These are phyloP conservation scores for Chorisops tibialis DNA, from an alignment of 2,888 invertebrate species.

Conservation along the genomic window DNA sequence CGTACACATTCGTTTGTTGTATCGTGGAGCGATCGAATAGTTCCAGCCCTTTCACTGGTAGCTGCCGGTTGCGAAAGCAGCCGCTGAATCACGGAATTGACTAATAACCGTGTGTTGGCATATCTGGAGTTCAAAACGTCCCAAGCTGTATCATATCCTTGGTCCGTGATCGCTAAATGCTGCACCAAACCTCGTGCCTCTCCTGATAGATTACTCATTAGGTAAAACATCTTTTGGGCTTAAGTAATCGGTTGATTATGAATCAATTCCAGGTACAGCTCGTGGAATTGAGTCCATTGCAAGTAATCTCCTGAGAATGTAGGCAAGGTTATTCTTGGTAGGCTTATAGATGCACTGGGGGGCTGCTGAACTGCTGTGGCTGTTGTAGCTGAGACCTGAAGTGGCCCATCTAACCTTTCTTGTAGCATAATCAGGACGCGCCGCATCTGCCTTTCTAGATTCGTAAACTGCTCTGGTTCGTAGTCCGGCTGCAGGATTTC, in stretches of 20 bases:
- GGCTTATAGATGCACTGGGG: no score
- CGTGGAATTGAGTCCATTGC: background rate
- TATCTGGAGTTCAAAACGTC: slow-evolving; percentile 26
- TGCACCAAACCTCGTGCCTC: slow-evolving; percentile 24
- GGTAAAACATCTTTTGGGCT: slow-evolving; percentile 29
- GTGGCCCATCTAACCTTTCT: no score
- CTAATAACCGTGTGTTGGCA: slow-evolving; percentile 23
- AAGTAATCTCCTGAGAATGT: background rate
- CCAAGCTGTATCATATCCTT: slow-evolving; percentile 27
- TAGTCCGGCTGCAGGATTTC: no score
- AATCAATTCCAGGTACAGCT: background rate
- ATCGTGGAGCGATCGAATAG: background rate
- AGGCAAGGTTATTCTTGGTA: background rate
- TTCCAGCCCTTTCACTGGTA: slow-evolving; percentile 1
- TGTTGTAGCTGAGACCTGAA: no score
- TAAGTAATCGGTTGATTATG: background rate
- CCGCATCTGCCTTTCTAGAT: no score
- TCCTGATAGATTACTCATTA: slow-evolving; percentile 24
- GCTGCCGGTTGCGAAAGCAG: slow-evolving; percentile 19
- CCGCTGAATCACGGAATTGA: slow-evolving; percentile 19
- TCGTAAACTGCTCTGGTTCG: no score
- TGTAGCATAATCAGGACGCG: no score
- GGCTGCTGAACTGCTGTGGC: no score
- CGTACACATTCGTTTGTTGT: slow-evolving; percentile 16
- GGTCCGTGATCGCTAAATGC: slow-evolving; percentile 26